Conservation (phyloP, 2,888 invertebrate species). For the Lacanobia wlatinum region DNA sequence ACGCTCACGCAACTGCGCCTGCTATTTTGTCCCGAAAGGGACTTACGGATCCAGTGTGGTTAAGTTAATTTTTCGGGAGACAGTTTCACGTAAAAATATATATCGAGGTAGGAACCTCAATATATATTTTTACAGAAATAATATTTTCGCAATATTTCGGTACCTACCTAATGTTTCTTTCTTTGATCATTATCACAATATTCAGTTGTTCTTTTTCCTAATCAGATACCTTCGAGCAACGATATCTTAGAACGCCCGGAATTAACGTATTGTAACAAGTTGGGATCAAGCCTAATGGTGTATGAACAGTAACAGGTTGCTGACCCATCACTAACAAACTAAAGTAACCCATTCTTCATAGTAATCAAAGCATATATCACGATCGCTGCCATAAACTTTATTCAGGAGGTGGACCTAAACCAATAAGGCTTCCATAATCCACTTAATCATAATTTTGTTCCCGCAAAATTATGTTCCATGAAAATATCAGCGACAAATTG, state of each 20-base stretch:
- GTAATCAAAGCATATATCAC: slow-evolving; percentile 38
- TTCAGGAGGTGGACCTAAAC: slow-evolving; percentile 46
- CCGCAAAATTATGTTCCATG: slow-evolving; percentile 51
- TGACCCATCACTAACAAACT: slow-evolving; percentile 13
- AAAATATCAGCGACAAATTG: slow-evolving; percentile 57
- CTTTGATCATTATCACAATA: not conserved
- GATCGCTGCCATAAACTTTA: slow-evolving; percentile 33
- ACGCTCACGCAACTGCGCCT: too few species aligned
- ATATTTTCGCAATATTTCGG: not conserved
- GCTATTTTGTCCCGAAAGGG: too few species aligned
- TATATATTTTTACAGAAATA: slow-evolving; percentile 5
- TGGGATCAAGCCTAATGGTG: slow-evolving; percentile 15
- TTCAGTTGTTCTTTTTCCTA: not conserved
- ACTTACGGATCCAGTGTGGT: too few species aligned
- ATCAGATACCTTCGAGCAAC: not conserved
- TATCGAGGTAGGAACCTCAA: too few species aligned
- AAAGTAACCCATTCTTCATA: slow-evolving; percentile 44
- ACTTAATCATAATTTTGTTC: slow-evolving; percentile 44
- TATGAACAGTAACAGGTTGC: slow-evolving; percentile 25
- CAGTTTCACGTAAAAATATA: not conserved
- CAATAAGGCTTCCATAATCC: slow-evolving; percentile 44
- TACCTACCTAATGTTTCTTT: not conserved
- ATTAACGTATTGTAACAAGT: slow-evolving; percentile 2
- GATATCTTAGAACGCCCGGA: not conserved
- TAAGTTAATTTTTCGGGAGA: slow-evolving; percentile 6